A percentile compares a stretch with the other conserved stretches of the same genome.
Evolutionary conservation across 2,797 vertebrate genomes (phyloP).

Genomic region (Pyrrhura leucotis): DNA sequence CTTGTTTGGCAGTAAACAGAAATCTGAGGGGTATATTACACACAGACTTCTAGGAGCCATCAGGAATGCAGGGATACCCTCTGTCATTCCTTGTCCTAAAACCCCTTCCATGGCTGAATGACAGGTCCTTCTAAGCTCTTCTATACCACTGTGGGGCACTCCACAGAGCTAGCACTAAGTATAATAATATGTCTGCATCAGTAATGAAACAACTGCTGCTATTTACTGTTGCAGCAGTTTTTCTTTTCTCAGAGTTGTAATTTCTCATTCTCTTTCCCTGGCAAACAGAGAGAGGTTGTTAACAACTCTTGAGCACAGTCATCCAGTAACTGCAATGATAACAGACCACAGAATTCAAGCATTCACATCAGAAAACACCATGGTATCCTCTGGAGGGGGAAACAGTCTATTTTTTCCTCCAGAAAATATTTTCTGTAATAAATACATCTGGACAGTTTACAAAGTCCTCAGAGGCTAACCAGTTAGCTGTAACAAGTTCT

Average conservation of each 20-base stretch:
- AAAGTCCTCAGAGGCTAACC: constrained; percentile 78
- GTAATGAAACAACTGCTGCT: not conserved
- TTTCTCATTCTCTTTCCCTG: not conserved
- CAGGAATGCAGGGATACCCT: not conserved
- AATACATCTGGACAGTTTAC: constrained; percentile 83
- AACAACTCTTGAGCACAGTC: not conserved
- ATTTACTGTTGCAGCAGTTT: not conserved
- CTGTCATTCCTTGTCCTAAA: not conserved
- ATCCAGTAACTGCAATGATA: constrained; percentile 14
- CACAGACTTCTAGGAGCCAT: not conserved
- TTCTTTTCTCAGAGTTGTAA: not conserved
- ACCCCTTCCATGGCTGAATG: not conserved
- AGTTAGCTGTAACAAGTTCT: constrained; percentile 77
- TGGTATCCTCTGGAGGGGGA: constrained; percentile 29
- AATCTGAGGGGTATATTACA: not conserved
- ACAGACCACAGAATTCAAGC: constrained; percentile 22
- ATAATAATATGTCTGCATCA: not conserved
- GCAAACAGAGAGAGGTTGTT: not conserved
- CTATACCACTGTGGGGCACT: not conserved
- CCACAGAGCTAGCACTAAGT: not conserved
- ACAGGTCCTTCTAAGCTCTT: not conserved
- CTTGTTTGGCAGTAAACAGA: not conserved
- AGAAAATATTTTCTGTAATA: constrained; percentile 74
- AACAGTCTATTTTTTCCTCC: constrained; percentile 64
- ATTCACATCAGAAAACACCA: constrained; percentile 48